These are phyloP conservation scores for Notoglanidium macrostoma DNA, from an alignment of 2,797 vertebrate species.

Conservation along the genomic window DNA sequence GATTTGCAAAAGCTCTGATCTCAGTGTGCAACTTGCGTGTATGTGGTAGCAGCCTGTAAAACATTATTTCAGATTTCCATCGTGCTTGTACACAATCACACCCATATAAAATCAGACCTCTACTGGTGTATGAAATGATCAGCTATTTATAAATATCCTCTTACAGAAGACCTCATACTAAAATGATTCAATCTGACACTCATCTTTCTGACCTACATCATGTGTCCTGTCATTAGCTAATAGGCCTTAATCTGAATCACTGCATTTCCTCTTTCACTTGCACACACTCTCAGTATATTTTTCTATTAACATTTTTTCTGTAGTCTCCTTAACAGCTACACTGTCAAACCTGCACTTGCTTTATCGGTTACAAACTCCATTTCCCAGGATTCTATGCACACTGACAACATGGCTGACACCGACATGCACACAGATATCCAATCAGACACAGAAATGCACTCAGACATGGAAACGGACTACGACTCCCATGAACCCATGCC, in stretches of 20 bases:
- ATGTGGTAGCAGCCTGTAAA: neutral
- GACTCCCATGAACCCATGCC: no score
- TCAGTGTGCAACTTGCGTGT: neutral
- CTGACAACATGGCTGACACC: no score
- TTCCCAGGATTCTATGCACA: no score
- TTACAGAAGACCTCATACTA: neutral
- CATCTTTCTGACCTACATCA: neutral
- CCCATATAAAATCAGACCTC: neutral
- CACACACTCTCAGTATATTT: neutral
- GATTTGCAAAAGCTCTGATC: neutral
- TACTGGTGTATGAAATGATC: neutral
- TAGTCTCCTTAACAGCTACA: neutral
- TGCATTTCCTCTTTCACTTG: neutral
- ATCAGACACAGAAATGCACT: no score
- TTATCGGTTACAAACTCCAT: no score
- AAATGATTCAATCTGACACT: neutral
- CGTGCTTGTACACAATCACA: neutral
- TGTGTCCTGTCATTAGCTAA: neutral
- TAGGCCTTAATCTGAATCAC: neutral
- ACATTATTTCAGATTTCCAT: neutral
- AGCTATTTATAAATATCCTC: constrained; percentile 1
- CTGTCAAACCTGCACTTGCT: no score
- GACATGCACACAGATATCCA: no score
- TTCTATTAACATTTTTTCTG: neutral
- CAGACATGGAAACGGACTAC: no score